Evolutionary conservation across 2,888 invertebrate species (phyloP).

Genomic region (Mythimna impura): DNA sequence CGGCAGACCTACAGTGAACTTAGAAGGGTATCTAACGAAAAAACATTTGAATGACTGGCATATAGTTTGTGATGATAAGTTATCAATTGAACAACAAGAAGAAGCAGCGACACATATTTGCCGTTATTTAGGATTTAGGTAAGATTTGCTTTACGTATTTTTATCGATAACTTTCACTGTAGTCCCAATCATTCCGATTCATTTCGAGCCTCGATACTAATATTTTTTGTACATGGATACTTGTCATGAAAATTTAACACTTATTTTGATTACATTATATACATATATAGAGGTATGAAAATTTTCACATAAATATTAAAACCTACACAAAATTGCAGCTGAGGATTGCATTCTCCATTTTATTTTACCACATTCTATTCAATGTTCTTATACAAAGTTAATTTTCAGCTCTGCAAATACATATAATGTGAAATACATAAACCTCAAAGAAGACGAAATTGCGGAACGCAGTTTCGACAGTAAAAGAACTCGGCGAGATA

Average conservation of each 20-base stretch:
- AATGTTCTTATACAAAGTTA: not conserved
- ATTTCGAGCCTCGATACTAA: not conserved
- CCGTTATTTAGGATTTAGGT: constrained; percentile 92
- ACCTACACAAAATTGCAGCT: not conserved
- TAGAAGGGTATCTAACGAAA: constrained; percentile 92
- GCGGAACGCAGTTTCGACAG: constrained; percentile 60
- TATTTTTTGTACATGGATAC: not conserved
- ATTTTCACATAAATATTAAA: not conserved
- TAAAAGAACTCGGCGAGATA: constrained; percentile 73
- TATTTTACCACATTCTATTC: not conserved
- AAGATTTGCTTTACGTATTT: constrained; percentile 14
- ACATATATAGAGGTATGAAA: not conserved
- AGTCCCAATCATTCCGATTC: no score
- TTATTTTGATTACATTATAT: no score
- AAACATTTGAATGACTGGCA: constrained; percentile 92
- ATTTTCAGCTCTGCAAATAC: constrained; percentile 80
- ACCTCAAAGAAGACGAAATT: constrained; percentile 77
- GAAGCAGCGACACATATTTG: constrained; percentile 91
- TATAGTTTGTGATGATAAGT: constrained; percentile 91
- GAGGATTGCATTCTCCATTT: not conserved
- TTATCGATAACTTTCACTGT: not conserved
- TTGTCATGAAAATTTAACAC: no score
- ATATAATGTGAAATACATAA: constrained; percentile 81
- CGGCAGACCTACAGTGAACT: constrained; percentile 90
- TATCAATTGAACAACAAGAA: constrained; percentile 82